A percentile compares a stretch with the other conserved stretches of the same genome.
phyloP scores from a whole-genome alignment of 1,140 invertebrate species.

The Argopecten irradians region DNA sequence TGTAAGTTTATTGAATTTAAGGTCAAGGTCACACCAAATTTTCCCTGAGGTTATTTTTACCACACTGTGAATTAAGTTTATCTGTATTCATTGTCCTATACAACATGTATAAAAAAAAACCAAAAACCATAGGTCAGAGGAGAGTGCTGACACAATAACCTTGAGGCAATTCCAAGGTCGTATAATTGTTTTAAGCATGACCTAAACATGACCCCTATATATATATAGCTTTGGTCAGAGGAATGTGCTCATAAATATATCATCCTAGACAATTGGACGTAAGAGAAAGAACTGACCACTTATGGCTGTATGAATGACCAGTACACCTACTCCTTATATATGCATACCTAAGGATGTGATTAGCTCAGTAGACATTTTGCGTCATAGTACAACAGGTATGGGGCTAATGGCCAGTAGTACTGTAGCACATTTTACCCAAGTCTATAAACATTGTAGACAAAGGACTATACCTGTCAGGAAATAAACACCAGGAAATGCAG shows the following conservation, averaged over 20 bases:
- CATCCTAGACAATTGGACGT: background rate
- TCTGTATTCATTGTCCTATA: background rate
- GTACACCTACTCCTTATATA: no score
- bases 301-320: background rate
- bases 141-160: background rate
- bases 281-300: background rate
- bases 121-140: background rate
- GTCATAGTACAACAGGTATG: background rate
- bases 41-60: background rate
- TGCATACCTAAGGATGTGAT: background rate
- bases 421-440: background rate
- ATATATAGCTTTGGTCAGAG: background rate
- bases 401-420: background rate
- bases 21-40: background rate
- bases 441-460: background rate
- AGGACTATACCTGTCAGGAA: background rate
- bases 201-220: slow-evolving; percentile 4
- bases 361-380: no score
- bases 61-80: background rate
- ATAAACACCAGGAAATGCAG: background rate
- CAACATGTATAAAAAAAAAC: no score
- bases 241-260: background rate
- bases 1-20: background rate
- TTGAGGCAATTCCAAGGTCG: slow-evolving; percentile 14
- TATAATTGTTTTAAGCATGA: background rate